These are phyloP conservation scores for Lysandra coridon DNA, from an alignment of 2,888 invertebrate genomes.

Conservation along the genomic window DNA sequence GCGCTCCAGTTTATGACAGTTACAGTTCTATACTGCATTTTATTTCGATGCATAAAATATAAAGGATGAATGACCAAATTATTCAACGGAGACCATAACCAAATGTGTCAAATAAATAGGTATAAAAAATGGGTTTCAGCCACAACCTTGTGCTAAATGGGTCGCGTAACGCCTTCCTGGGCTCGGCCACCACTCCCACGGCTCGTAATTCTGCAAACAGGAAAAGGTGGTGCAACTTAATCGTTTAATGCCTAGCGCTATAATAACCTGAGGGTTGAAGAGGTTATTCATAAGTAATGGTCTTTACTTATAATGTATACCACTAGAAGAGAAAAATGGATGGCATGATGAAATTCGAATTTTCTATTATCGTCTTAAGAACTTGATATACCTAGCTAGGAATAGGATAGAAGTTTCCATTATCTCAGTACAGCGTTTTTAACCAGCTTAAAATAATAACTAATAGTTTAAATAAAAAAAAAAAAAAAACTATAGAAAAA, in stretches of 20 bases:
- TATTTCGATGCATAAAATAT: neutral
- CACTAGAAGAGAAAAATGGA: no score
- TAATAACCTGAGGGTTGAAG: neutral
- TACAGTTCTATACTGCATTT: neutral
- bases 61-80: neutral
- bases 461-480: no score
- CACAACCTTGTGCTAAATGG: constrained; percentile 30
- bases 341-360: no score
- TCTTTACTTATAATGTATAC: neutral
- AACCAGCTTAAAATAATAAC: no score
- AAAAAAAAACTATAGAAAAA: no score
- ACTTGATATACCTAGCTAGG: no score
- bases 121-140: constrained; percentile 27
- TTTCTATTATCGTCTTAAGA: no score
- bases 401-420: no score
- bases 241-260: neutral
- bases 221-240: constrained; percentile 24
- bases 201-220: constrained; percentile 30
- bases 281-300: neutral
- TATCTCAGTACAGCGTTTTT: no score
- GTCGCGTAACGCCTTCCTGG: constrained; percentile 22
- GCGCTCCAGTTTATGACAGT: neutral
- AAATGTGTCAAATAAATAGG: constrained; percentile 10
- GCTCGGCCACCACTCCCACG: constrained; percentile 30
- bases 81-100: neutral